Evolutionary conservation across 2,113 vertebrate genomes (phyloP).

Genomic region (Poeciliopsis turrubarensis): DNA sequence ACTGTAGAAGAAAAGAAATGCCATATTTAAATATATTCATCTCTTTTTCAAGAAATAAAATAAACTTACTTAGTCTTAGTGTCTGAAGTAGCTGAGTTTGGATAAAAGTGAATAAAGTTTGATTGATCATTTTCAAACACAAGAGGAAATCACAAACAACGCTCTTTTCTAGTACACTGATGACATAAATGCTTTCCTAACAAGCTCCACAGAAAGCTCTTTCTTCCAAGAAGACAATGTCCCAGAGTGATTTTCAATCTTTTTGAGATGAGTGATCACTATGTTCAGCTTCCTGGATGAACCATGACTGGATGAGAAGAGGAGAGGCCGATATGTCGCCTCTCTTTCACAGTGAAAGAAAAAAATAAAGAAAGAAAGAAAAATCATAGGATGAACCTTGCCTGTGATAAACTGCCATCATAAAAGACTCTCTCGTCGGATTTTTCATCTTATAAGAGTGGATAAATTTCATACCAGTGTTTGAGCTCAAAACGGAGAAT

Average conservation of each 20-base stretch:
- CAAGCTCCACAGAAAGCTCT: background rate
- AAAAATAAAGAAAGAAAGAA: constrained; percentile 32
- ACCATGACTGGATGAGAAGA: constrained; percentile 68
- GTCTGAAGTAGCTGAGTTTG: background rate
- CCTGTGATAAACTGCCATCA: constrained; percentile 55
- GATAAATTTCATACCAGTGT: constrained; percentile 64
- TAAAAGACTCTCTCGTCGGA: constrained; percentile 61
- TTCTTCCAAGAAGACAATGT: constrained; percentile 30
- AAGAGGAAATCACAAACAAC: constrained; percentile 1
- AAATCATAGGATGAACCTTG: constrained; percentile 48
- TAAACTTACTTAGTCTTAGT: background rate
- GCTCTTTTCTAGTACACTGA: constrained; percentile 3
- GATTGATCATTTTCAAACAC: constrained; percentile 4
- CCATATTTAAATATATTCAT: background rate
- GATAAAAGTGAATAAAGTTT: background rate
- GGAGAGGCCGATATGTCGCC: constrained; percentile 68
- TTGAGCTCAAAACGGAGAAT: constrained; percentile 59
- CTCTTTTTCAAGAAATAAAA: background rate
- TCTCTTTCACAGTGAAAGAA: constrained; percentile 58
- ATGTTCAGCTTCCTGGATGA: constrained; percentile 52
- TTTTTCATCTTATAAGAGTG: constrained; percentile 70
- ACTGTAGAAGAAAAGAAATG: background rate
- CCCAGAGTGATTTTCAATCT: constrained; percentile 29
- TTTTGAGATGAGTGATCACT: constrained; percentile 57
- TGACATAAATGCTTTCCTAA: constrained; percentile 24